A percentile compares a stretch with the other conserved stretches of the same genome.
Evolutionary conservation across 2,888 invertebrate genomes (phyloP).

Genomic region (Bhutanitis thaidina): DNA sequence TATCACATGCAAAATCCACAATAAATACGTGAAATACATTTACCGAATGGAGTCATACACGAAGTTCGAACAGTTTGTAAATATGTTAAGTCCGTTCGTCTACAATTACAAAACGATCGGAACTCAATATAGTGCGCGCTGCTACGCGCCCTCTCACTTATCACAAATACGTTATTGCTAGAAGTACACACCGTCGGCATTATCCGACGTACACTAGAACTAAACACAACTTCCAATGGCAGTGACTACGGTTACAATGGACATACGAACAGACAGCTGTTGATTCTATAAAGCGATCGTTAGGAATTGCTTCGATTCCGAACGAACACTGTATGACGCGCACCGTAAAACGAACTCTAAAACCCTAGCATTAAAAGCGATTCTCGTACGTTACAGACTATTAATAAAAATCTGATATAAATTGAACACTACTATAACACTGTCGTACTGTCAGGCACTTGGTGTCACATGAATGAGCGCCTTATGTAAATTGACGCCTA

Average conservation of each 20-base stretch:
- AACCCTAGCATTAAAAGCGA: slow-evolving; percentile 45
- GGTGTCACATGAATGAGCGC: slow-evolving; percentile 36
- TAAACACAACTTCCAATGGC: slow-evolving; percentile 53
- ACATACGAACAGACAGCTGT: slow-evolving; percentile 48
- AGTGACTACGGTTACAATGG: slow-evolving; percentile 37
- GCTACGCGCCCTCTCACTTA: slow-evolving; percentile 44
- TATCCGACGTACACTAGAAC: slow-evolving; percentile 18
- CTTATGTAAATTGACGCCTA: background rate
- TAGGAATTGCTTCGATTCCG: slow-evolving; percentile 29
- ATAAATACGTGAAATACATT: background rate
- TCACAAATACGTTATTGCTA: slow-evolving; percentile 74
- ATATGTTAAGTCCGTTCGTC: background rate
- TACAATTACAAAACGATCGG: slow-evolving; percentile 10
- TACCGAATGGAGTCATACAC: slow-evolving; percentile 1
- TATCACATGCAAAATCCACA: background rate
- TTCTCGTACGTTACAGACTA: slow-evolving; percentile 51
- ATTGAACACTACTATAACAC: slow-evolving; percentile 53
- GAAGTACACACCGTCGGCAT: slow-evolving; percentile 44
- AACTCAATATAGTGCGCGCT: slow-evolving; percentile 50
- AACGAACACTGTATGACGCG: slow-evolving; percentile 15
- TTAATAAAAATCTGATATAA: slow-evolving; percentile 49
- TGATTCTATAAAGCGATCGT: slow-evolving; percentile 47
- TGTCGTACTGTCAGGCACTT: slow-evolving; percentile 55
- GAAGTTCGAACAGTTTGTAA: background rate
- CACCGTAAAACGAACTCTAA: slow-evolving; percentile 52